Conservation (phyloP, 2,113 vertebrate genomes). For the Xenopus borealis region DNA sequence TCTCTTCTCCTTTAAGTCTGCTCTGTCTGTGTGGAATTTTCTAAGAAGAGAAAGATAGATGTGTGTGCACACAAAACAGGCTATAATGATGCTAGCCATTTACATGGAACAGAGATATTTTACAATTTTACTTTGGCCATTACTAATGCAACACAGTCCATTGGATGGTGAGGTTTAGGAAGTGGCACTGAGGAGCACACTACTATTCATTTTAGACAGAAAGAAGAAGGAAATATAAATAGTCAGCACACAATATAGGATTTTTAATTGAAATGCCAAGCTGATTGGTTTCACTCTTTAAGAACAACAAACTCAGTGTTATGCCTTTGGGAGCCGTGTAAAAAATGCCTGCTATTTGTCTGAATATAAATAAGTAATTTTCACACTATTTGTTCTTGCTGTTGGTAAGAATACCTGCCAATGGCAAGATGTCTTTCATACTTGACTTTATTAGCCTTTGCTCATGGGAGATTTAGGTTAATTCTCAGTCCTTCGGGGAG, state of each 20-base stretch:
- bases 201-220: neutral
- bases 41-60: no score
- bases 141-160: no score
- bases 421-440: slow-evolving; percentile 50
- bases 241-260: slow-evolving; percentile 50
- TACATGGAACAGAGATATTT: no score
- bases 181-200: neutral
- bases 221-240: slow-evolving; percentile 25
- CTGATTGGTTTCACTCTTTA: slow-evolving; percentile 62
- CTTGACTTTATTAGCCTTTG: slow-evolving; percentile 8
- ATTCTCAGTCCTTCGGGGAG: neutral
- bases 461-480: neutral
- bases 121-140: no score
- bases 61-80: no score
- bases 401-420: slow-evolving; percentile 55
- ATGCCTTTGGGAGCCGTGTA: slow-evolving; percentile 57
- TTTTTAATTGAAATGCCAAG: slow-evolving; percentile 61
- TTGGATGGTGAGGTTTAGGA: neutral
- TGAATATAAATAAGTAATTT: slow-evolving; percentile 69
- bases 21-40: no score
- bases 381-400: slow-evolving; percentile 59
- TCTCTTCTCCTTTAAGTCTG: no score
- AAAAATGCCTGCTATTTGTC: slow-evolving; percentile 55
- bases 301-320: slow-evolving; percentile 47
- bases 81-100: no score